Base-by-base conservation (phyloP, 2,888 invertebrate genomes). In the Erebia ligea region DNA sequence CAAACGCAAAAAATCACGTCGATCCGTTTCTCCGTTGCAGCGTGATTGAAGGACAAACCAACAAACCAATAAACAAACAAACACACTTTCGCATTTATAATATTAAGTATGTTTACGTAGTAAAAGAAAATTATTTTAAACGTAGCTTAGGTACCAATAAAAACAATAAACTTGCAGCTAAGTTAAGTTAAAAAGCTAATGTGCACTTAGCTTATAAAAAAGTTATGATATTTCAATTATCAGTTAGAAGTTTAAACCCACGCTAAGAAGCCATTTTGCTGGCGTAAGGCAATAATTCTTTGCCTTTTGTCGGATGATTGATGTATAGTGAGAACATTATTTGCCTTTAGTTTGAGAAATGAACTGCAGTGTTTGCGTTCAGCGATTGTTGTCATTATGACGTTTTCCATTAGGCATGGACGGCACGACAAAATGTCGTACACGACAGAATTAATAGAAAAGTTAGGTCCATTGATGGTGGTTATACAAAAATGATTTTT, bases 231-330 rank as follows among this genome's bases (percentile, higher is more conserved):
- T 56, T 57, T 57, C 25, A 34, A 25, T 57, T 57, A 13, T 34
- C 57, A 57, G 57, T 57, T 25, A 57, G 25, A 25, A 25, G 25
- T 25, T 25, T 25, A 34, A 21, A 8, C 57, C 34, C 57, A 25
- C 15, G 25, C 57, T 25, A 57, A 40, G 17, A 40, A 34, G 9
- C 4, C 17, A n/a, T 40, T 59, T 40, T 10, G 58, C 40, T 40
- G 40, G 40, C 58, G 6, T 10, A 2, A 40, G 40, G 59, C 59
- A 40, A 40, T 59, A 59, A 59, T n/a, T 59, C 59, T 17, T 83
- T 82, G 85, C 85, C 88, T 89, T 89, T 90, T 89, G 89, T 88
- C 77, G 75, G 75, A 77, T 91, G 91, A 92, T 92, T 90, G 91
- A 92, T 92, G 89, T 13, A 19, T 8, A 34, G 64, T 56, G 25